Base-by-base conservation (phyloP, 2,888 invertebrate genomes). In the Muscina levida region DNA sequence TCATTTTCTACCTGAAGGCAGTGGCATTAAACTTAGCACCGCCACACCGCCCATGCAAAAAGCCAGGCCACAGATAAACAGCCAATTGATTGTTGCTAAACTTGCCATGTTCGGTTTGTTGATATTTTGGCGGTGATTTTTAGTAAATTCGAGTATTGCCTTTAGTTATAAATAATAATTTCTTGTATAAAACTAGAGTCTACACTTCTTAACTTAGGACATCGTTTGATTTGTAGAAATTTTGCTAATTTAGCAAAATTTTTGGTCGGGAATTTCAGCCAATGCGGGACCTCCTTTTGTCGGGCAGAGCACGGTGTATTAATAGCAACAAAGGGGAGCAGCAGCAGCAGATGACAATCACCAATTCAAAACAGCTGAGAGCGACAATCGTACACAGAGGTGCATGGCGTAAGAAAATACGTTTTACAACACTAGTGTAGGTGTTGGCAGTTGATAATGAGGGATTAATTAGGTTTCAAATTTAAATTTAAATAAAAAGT, bases 21-120 rank as follows among this genome's bases (percentile, higher is more conserved):
- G 84, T 44, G 89, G 88, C 85, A 89, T 85, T n/a, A 89, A 74
- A 82, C 89, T 89, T 37, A 89, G 84, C 39, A 89, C 86, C 37
- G 86, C 82, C 44, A 89, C 85, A 72, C 87, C 89, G 17, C 88
- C 89, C 31, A 89, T 22, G 48, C 88, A 89, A 76, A 89, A 87
- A 10, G 85, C 77, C 15, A 89, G 82, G 15, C 89, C 89, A 77
- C 88, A 88, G 11, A 89, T 86, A 59, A 89, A 87, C 4, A 89
- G 56, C 88, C 88, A 88, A 68, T 88, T 88, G 4, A 88, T 85
- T 10, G 86, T 87, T 65, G 85, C 84, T 82, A 88, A 85, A 72
- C 66, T 84, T 17, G 85, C 84, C 88, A 88, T 88, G 13, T 72
- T 70, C 4, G 31, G 31, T 31, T 31, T 8, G 46, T 19, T 10